Conservation (phyloP, 1,140 invertebrate genomes). For the Sarcophaga peregrina region DNA sequence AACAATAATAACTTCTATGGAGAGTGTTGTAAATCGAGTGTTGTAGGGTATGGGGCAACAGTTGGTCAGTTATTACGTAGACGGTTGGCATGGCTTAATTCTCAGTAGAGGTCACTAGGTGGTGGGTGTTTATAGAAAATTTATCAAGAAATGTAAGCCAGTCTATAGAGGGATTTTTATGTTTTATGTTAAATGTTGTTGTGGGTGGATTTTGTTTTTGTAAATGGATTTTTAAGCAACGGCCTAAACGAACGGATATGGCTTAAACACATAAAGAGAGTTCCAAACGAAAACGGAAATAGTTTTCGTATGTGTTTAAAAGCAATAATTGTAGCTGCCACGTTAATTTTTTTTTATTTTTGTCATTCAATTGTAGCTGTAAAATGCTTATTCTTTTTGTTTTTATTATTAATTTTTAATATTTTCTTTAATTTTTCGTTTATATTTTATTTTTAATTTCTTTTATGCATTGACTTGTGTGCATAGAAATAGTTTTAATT, state of each 20-base stretch:
- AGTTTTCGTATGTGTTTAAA: not conserved
- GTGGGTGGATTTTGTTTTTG: not conserved
- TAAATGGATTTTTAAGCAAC: not conserved
- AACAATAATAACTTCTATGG: no score
- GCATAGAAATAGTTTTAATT: slow-evolving; percentile 41
- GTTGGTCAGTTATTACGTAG: no score
- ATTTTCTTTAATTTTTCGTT: slow-evolving; percentile 15
- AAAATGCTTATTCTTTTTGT: slow-evolving; percentile 4
- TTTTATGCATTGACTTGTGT: not conserved
- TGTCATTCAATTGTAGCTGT: not conserved
- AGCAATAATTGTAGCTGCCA: not conserved
- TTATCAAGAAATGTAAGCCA: not conserved
- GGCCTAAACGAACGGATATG: slow-evolving; percentile 41
- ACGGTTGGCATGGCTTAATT: slow-evolving; percentile 6
- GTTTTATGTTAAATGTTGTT: not conserved
- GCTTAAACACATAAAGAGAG: slow-evolving; percentile 25
- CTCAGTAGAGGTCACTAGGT: slow-evolving; percentile 45
- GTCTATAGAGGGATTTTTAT: not conserved
- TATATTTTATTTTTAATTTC: slow-evolving; percentile 23
- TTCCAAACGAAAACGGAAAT: not conserved
- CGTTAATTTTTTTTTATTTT: no score
- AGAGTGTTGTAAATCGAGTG: no score
- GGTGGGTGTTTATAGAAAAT: slow-evolving; percentile 41
- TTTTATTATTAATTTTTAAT: slow-evolving; percentile 32
- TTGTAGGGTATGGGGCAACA: no score